Base-by-base conservation (phyloP, 2,113 vertebrate genomes). In the Forbesichthys papilliferus region DNA sequence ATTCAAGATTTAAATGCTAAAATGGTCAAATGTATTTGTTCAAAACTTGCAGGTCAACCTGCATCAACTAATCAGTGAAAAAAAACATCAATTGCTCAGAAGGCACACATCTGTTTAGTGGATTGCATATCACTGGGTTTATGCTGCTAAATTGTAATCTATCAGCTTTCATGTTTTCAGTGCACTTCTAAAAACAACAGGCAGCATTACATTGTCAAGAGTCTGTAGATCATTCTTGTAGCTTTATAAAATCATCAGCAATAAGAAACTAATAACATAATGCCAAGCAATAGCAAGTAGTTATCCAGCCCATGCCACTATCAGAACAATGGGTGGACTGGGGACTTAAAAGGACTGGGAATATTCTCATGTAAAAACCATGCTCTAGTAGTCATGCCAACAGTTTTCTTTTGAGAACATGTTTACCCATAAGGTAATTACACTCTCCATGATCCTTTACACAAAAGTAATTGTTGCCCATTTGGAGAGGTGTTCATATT, bases 31-130 rank as follows among this genome's bases (percentile, higher is more conserved):
- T 65, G 11, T 48, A 71, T 49, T 33, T 6, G 61, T 33, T 64
- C 7, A 27, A 53, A 76, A 69, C 4, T 1, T 27, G 27, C 27
- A 47, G 34, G 69, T 55, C 13, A 11, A 4, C 58, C n/a, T 55
- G 6, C 49, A 11, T 58, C 27, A 71, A 79, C 64, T 78, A 67
- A 48, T 58, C n/a, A 18, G 64, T 66, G 69, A 55, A 64, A 63
- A 57, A 55, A 64, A 63, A 57, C 11, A 5, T 57, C 7, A 4
- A 57, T 16, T 58, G 56, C 18, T 58, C 8, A 4, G 27, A 27
- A 58, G 11, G 27, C 56, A 58, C 27, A 58, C 10, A 3, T 58
- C 52, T 42, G 36, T 42, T 42, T 42, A 42, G 5, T 42, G 36
- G 36, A 42, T 42, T 42, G 36, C 36, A 42, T 42, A 42, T 42